Base-by-base conservation (phyloP, 2,888 invertebrate species). In the Cyrtodaria siliqua region DNA sequence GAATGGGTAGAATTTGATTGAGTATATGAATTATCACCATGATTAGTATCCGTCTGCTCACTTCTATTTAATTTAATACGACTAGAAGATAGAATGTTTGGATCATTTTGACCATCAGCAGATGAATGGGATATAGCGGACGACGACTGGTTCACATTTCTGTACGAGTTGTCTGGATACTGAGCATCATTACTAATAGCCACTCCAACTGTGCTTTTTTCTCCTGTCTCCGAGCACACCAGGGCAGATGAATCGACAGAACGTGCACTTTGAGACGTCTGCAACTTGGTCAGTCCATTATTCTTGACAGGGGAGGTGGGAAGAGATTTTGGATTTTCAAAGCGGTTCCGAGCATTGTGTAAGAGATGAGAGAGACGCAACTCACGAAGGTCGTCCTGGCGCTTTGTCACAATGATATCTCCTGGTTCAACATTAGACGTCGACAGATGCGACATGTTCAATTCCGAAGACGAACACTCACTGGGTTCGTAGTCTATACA, bases 201-300 rank as follows among this genome's bases (percentile, higher is more conserved):
- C 12, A 53, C 68, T 14, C 60, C 73, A 38, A 42, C 62, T 16
- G 38, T 20, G 24, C 26, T 67, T 50, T 82, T 82, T 59, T 88
- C 87, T 16, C 88, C 86, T 2, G 87, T 87, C 66, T 89, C 89
- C 14, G 89, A 87, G 64, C 89, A 89, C 4, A 89, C 86, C 12
- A 87, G 87, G 29, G 86, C 14, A 20, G 61, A 4, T 6, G n/a
- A 16, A 12, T 77, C 73, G 44, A 84, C 81, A 3, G 89, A 89
- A 47, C 57, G 61, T 16, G 59, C 64, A 27, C 52, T 63, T 16
- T 63, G 29, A 4, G 68, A 67, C 40, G 59, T 67, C 20, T 67
- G 68, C 16, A 44, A 44, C 4, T 6, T 6, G n/a, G n/a, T 4
- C 20, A 4, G 16, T 16, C 44, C 44, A 16, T 16, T 18, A 18